Evolutionary conservation across 1,140 invertebrate genomes (phyloP).

Genomic region (Gryon sp.): DNA sequence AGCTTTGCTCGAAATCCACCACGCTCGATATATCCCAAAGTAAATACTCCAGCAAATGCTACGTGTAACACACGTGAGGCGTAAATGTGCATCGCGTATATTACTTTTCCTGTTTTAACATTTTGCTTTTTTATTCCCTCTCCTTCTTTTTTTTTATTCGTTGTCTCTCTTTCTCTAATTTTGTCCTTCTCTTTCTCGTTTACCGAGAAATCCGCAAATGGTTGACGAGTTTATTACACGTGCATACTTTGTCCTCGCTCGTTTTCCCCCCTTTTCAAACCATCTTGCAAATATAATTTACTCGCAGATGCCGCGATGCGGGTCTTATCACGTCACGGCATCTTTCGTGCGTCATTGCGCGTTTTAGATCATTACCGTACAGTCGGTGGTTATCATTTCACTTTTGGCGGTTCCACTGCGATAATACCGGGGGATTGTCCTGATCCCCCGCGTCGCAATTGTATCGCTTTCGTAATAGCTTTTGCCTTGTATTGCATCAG

Average conservation of each 20-base stretch:
- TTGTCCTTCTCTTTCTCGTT: constrained; percentile 1
- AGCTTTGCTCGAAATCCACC: constrained; percentile 52
- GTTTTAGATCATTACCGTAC: constrained; percentile 67
- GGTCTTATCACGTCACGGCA: constrained; percentile 62
- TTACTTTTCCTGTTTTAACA: neutral
- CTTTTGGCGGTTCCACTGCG: constrained; percentile 59
- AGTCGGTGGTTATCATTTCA: constrained; percentile 69
- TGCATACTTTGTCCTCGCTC: constrained; percentile 3
- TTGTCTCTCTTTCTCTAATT: no score
- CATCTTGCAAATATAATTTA: constrained; percentile 4
- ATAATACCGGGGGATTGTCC: constrained; percentile 57
- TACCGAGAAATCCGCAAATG: constrained; percentile 15
- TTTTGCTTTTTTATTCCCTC: neutral
- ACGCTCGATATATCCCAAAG: constrained; percentile 52
- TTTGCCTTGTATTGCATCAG: constrained; percentile 48
- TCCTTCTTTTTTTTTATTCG: neutral
- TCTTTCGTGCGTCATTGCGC: constrained; percentile 60
- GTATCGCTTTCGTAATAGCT: constrained; percentile 66
- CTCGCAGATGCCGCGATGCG: constrained; percentile 60
- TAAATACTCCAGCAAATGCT: constrained; percentile 45
- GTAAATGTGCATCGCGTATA: neutral
- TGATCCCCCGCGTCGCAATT: constrained; percentile 70
- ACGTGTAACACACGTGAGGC: neutral
- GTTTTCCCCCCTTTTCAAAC: neutral
- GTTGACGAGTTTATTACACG: constrained; percentile 36